Conservation (phyloP, 1,140 invertebrate species). For the Pseudomyrmex dendroicus region DNA sequence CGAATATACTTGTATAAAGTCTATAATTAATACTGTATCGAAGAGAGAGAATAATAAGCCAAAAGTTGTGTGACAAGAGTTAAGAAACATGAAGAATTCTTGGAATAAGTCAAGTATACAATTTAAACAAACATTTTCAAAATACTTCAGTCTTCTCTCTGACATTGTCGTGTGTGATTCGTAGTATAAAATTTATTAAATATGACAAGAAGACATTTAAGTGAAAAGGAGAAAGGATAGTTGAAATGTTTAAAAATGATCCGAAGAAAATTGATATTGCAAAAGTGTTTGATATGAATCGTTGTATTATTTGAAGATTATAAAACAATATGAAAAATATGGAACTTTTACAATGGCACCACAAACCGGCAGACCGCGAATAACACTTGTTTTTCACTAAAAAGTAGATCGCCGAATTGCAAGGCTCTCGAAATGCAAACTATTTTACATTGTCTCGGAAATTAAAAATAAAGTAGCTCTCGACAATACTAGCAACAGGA, state of each 20-base stretch:
- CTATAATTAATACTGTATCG: too few species aligned
- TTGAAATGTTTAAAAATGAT: conserved; percentile 12
- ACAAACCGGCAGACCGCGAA: conserved; percentile 5
- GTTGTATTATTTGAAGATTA: conserved; percentile 32
- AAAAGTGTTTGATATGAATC: conserved; percentile 34
- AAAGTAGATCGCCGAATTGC: conserved; percentile 16
- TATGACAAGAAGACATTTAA: conserved; percentile 32
- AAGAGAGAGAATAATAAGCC: too few species aligned
- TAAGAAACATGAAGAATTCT: not conserved
- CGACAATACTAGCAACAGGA: not conserved
- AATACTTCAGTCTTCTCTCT: not conserved
- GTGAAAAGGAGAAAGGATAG: conserved; percentile 5
- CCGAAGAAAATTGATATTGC: conserved; percentile 19
- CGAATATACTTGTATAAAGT: too few species aligned
- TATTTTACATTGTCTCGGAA: conserved; percentile 18
- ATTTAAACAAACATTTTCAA: conserved; percentile 16
- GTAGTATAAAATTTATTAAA: conserved; percentile 3
- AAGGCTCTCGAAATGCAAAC: not conserved
- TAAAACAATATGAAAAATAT: conserved; percentile 29
- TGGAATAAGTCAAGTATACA: not conserved
- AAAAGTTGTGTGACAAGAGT: not conserved
- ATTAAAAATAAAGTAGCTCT: conserved; percentile 19
- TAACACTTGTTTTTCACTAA: not conserved
- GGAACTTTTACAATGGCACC: conserved; percentile 3
- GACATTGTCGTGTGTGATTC: not conserved